Conservation (phyloP, 2,888 invertebrate species). For the Drosophila meridiana region DNA sequence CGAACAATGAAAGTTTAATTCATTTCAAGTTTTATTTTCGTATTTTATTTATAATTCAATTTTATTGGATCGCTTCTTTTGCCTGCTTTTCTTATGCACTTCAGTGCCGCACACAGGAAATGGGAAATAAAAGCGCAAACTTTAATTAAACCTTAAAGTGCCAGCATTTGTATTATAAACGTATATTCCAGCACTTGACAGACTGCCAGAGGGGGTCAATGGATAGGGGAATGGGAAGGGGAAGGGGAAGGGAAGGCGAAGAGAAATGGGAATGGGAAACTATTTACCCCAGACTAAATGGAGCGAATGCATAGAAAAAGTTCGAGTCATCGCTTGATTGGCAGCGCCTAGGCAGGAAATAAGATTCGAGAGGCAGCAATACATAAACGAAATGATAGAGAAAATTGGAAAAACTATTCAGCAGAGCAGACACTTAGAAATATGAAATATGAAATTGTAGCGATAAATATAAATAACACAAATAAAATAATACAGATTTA, state of each 20-base stretch:
- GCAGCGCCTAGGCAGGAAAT: slow-evolving; percentile 65
- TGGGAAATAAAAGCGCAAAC: slow-evolving; percentile 66
- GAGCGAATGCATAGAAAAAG: slow-evolving; percentile 53
- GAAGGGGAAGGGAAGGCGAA: background rate
- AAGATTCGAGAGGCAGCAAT: slow-evolving; percentile 45
- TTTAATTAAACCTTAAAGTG: slow-evolving; percentile 64
- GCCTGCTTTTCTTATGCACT: slow-evolving; percentile 40
- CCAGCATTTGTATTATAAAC: slow-evolving; percentile 29
- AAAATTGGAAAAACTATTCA: slow-evolving; percentile 21
- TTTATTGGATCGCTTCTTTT: slow-evolving; percentile 28
- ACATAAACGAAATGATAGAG: slow-evolving; percentile 14
- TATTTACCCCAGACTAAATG: slow-evolving; percentile 40
- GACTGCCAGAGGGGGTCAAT: background rate
- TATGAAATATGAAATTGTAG: background rate
- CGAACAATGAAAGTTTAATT: slow-evolving; percentile 25
- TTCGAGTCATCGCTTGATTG: slow-evolving; percentile 70
- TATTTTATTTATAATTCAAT: slow-evolving; percentile 42
- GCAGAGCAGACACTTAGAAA: background rate
- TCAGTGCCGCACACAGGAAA: slow-evolving; percentile 55
- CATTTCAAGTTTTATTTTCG: slow-evolving; percentile 34
- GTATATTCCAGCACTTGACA: slow-evolving; percentile 14
- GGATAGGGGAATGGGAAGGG: too few relatives aligned
- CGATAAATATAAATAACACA: background rate
- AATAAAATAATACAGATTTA: background rate
- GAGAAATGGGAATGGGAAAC: background rate